These are phyloP conservation scores for Oreochromis aureus DNA, from an alignment of 2,113 vertebrate genomes.

Conservation along the genomic window DNA sequence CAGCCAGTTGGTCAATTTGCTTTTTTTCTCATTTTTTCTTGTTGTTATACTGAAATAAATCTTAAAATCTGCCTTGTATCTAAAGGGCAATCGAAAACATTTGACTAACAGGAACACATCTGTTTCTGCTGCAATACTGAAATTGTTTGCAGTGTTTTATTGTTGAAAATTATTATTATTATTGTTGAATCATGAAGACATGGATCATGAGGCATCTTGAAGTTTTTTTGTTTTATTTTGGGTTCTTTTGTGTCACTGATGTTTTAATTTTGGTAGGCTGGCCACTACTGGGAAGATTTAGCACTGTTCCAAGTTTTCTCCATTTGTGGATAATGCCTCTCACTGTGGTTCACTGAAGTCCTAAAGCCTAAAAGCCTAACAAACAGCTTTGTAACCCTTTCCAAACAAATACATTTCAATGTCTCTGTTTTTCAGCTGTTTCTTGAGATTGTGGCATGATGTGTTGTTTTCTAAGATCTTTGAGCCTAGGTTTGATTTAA, in stretches of 20 bases:
- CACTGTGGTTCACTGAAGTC: neutral
- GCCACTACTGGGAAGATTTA: neutral
- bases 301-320: neutral
- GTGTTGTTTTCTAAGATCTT: neutral
- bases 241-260: neutral
- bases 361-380: neutral
- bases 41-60: neutral
- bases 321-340: neutral
- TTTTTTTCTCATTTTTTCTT: neutral
- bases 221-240: neutral
- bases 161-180: neutral
- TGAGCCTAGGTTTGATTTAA: neutral
- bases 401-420: neutral
- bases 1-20: neutral
- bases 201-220: neutral
- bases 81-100: neutral
- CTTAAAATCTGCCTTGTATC: neutral
- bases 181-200: neutral
- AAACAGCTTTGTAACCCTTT: neutral
- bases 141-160: neutral
- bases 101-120: neutral
- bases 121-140: neutral
- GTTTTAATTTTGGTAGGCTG: neutral
- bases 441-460: neutral
- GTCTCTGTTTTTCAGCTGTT: neutral